phyloP scores from a whole-genome alignment of 2,888 invertebrate species.

The Drosophila maculinotata region DNA sequence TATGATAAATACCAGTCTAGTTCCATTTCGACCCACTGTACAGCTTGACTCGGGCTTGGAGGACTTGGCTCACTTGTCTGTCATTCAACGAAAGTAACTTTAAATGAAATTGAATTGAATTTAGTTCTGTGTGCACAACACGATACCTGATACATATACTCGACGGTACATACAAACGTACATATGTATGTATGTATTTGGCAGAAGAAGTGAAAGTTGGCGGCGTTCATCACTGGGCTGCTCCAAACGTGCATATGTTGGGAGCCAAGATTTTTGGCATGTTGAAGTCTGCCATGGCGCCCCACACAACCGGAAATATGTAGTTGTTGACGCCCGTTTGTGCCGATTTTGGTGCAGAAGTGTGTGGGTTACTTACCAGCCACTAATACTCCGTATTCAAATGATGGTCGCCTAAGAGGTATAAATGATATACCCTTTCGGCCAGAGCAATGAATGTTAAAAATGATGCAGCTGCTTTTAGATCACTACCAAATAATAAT shows the following conservation, averaged over 20 bases:
- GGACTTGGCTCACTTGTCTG: constrained; percentile 72
- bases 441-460: too few species aligned
- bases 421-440: constrained; percentile 5
- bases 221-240: constrained; percentile 35
- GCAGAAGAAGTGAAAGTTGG: constrained; percentile 64
- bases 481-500: too few species aligned
- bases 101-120: constrained; percentile 82
- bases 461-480: too few species aligned
- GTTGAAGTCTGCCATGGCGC: constrained; percentile 63
- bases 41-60: constrained; percentile 43
- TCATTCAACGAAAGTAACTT: constrained; percentile 79
- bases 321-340: constrained; percentile 80
- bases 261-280: constrained; percentile 57
- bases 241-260: constrained; percentile 35
- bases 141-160: constrained; percentile 63
- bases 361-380: constrained; percentile 26
- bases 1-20: too few species aligned
- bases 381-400: constrained; percentile 17
- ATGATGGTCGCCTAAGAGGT: neutral
- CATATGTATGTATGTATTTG: constrained; percentile 14
- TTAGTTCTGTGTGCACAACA: constrained; percentile 78
- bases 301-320: constrained; percentile 79
- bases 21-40: constrained; percentile 48
- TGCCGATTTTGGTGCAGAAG: constrained; percentile 49
- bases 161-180: constrained; percentile 4